phyloP scores from a whole-genome alignment of 2,797 vertebrate species.

The Leuciscus waleckii region DNA sequence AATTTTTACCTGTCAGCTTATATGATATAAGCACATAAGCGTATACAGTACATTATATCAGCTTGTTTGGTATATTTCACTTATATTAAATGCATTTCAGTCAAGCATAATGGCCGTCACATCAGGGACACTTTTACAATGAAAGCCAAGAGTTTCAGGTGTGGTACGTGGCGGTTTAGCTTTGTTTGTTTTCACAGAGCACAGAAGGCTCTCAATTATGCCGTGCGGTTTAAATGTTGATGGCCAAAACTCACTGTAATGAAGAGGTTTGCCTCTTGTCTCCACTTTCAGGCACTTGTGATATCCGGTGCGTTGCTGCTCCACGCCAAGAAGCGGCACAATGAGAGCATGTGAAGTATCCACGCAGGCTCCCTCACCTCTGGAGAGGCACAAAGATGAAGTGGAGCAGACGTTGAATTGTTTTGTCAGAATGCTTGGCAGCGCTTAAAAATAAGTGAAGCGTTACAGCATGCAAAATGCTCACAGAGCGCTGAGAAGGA shows the following conservation, averaged over 20 bases:
- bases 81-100: neutral
- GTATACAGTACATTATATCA: neutral
- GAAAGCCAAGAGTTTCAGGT: neutral
- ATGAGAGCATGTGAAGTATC: slow-evolving; percentile 40
- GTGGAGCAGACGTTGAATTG: slow-evolving; percentile 43
- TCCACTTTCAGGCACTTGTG: slow-evolving; percentile 29
- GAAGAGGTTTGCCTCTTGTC: slow-evolving; percentile 38
- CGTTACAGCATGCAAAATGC: slow-evolving; percentile 52
- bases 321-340: slow-evolving; percentile 15
- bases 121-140: neutral
- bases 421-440: slow-evolving; percentile 46
- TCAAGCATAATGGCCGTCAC: neutral
- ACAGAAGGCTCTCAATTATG: slow-evolving; percentile 5
- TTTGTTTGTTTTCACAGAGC: slow-evolving; percentile 30
- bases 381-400: slow-evolving; percentile 35
- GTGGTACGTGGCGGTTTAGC: neutral
- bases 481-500: slow-evolving; percentile 36
- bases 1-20: neutral
- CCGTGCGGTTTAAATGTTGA: slow-evolving; percentile 20
- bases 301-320: slow-evolving; percentile 39
- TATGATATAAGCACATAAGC: neutral
- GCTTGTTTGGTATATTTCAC: neutral
- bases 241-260: slow-evolving; percentile 46
- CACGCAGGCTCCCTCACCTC: slow-evolving; percentile 28
- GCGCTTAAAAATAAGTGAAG: slow-evolving; percentile 56